Evolutionary conservation across 2,888 invertebrate genomes (phyloP).

Genomic region (Lasiommata megera): DNA sequence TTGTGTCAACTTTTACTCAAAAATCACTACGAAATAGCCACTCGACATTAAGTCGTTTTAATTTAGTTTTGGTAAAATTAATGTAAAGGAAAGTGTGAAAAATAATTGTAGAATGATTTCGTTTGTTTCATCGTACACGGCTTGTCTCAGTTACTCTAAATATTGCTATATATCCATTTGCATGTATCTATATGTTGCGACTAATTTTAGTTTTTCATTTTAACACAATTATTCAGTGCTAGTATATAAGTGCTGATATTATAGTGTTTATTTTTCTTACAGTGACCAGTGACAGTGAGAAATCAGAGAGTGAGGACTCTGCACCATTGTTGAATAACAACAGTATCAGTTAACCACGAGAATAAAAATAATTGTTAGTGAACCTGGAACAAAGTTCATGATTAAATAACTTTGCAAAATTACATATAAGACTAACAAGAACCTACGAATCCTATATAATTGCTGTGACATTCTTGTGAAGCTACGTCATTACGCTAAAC

Average conservation of each 20-base stretch:
- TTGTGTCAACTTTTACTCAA: not conserved
- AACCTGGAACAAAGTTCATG: not conserved
- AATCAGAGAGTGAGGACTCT: slow-evolving; percentile 57
- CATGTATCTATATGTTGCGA: slow-evolving; percentile 10
- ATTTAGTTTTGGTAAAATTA: not conserved
- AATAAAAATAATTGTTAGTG: not conserved
- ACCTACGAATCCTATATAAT: too few species aligned
- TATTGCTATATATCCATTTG: slow-evolving; percentile 15
- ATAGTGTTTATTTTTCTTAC: slow-evolving; percentile 41
- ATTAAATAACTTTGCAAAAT: too few species aligned
- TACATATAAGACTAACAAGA: too few species aligned
- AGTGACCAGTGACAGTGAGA: slow-evolving; percentile 66
- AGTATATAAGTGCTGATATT: slow-evolving; percentile 1
- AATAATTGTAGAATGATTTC: not conserved
- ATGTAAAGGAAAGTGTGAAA: not conserved
- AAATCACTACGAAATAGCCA: not conserved
- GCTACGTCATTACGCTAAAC: too few species aligned
- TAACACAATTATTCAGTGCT: not conserved
- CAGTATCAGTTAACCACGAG: slow-evolving; percentile 34
- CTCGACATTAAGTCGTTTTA: not conserved
- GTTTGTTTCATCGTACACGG: not conserved
- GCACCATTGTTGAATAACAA: slow-evolving; percentile 61
- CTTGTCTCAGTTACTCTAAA: slow-evolving; percentile 13
- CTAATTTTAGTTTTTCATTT: slow-evolving; percentile 13
- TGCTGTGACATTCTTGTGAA: too few species aligned